phyloP scores from a whole-genome alignment of 2,113 vertebrate genomes.

The Rhinoptilus africanus region DNA sequence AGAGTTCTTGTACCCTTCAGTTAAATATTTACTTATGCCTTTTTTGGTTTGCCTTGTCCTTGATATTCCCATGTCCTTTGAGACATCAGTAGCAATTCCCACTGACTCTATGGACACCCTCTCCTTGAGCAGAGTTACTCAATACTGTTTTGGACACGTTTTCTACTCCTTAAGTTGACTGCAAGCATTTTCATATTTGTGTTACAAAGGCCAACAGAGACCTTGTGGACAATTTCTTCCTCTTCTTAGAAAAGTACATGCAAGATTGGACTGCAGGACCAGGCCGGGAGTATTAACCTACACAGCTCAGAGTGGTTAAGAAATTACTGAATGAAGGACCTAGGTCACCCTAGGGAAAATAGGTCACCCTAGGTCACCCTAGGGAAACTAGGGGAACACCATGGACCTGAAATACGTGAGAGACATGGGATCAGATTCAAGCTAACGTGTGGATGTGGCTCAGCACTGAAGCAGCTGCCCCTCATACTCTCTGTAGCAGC shows the following conservation, averaged over 20 bases:
- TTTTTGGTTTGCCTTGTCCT: conserved; percentile 48
- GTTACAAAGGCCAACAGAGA: conserved; percentile 49
- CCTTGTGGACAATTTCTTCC: conserved; percentile 43
- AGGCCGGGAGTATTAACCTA: background rate
- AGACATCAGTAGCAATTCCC: conserved; percentile 12
- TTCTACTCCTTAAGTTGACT: conserved; percentile 35
- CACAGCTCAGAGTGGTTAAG: background rate
- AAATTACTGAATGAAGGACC: background rate
- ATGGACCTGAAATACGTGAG: background rate
- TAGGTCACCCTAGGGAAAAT: no score
- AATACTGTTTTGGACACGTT: background rate
- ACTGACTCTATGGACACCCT: conserved; percentile 7
- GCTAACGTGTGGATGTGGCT: background rate
- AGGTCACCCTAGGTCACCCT: no score
- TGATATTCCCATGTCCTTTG: conserved; percentile 45
- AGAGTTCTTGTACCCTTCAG: conserved; percentile 13
- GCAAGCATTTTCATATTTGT: conserved; percentile 50
- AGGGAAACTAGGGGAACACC: background rate
- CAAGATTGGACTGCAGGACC: background rate
- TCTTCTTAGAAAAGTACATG: background rate
- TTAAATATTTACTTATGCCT: conserved; percentile 49
- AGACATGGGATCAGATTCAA: background rate
- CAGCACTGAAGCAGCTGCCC: background rate
- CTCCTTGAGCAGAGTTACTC: conserved; percentile 32
- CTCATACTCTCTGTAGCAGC: background rate